phyloP scores from a whole-genome alignment of 1,140 invertebrate genomes.

The Monochamus saltuarius region DNA sequence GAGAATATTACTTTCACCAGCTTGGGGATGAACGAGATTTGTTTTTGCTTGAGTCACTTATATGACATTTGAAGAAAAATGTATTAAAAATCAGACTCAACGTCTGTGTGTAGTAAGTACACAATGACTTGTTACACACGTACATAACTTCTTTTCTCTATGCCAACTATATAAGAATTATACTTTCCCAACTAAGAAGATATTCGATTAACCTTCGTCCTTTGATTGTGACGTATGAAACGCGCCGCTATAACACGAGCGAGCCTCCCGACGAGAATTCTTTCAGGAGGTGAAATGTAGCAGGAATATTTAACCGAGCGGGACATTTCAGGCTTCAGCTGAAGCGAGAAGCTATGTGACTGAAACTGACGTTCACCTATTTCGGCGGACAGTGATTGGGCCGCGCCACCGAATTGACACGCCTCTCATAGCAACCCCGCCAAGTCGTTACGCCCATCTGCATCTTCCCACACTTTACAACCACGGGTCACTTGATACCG shows the following conservation, averaged over 20 bases:
- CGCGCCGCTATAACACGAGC: not conserved
- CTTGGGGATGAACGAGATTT: no score
- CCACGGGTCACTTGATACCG: conserved; percentile 42
- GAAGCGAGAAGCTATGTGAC: conserved; percentile 46
- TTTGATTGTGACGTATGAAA: no score
- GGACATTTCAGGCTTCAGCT: conserved; percentile 40
- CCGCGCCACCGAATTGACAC: conserved; percentile 24
- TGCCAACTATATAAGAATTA: no score
- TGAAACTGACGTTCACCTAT: conserved; percentile 42
- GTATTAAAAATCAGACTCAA: no score
- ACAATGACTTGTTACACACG: no score
- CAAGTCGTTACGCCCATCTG: conserved; percentile 45
- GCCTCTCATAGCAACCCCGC: conserved; percentile 33
- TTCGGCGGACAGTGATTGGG: conserved; percentile 27
- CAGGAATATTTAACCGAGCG: conserved; percentile 34
- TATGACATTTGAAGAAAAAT: no score
- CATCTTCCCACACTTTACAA: conserved; percentile 48
- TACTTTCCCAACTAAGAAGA: no score
- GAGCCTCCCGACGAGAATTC: not conserved
- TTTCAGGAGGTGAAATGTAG: not conserved
- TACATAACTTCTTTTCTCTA: no score
- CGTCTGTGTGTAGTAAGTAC: no score
- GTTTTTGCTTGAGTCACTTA: no score
- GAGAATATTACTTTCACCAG: no score
- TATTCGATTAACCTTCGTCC: no score